A percentile compares a stretch with the other conserved stretches of the same genome.
Evolutionary conservation across 2,797 vertebrate genomes (phyloP).

Genomic region (Parotocinclus haroldoi): DNA sequence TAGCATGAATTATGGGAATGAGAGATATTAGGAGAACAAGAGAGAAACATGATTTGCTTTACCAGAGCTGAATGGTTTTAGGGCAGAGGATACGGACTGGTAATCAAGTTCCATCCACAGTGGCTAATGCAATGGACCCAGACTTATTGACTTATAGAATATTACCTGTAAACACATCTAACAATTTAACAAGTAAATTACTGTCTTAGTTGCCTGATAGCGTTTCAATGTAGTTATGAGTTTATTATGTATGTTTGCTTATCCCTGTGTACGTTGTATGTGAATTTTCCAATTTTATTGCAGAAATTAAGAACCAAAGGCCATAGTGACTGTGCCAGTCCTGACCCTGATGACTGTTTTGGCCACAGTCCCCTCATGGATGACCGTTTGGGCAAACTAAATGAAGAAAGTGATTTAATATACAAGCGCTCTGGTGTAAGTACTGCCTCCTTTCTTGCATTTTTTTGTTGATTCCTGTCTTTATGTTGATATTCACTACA

Average conservation of each 20-base stretch:
- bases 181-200: not conserved
- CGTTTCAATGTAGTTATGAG: no score
- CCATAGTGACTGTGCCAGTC: conserved; percentile 99
- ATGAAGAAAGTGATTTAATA: conserved; percentile 99
- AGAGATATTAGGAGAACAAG: conserved; percentile 17
- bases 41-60: conserved; percentile 50
- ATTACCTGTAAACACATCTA: conserved; percentile 28
- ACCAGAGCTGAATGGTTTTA: conserved; percentile 47
- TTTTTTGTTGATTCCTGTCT: conserved; percentile 98
- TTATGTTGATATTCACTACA: conserved; percentile 96
- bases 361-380: conserved; percentile 99
- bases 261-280: conserved; percentile 65
- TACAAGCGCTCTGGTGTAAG: conserved; percentile 99
- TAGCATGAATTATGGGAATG: conserved; percentile 21
- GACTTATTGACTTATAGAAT: no score
- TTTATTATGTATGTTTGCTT: no score
- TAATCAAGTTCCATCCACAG: conserved; percentile 51
- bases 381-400: conserved; percentile 99
- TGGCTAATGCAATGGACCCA: conserved; percentile 30
- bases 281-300: conserved; percentile 99
- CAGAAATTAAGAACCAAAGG: conserved; percentile 99
- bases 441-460: conserved; percentile 83
- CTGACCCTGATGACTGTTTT: conserved; percentile 98
- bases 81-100: conserved; percentile 52
- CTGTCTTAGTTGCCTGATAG: no score